These are phyloP conservation scores for Gambusia affinis DNA, from an alignment of 2,113 vertebrate species.

Conservation along the genomic window DNA sequence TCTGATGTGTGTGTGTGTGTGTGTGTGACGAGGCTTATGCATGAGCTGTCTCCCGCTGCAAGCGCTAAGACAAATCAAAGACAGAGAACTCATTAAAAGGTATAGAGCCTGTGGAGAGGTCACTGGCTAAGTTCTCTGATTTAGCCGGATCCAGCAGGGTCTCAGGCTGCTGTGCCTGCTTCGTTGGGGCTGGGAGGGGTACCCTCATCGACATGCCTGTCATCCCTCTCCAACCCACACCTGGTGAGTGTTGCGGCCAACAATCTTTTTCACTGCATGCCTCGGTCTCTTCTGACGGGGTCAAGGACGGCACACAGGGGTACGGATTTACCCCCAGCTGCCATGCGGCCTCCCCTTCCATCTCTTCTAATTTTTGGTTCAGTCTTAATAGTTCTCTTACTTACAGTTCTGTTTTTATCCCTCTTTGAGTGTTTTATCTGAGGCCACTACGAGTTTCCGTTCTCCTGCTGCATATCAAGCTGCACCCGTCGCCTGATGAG, in stretches of 20 bases:
- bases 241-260: conserved; percentile 36
- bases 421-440: conserved; percentile 63
- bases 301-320: conserved; percentile 65
- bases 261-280: conserved; percentile 38
- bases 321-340: conserved; percentile 23
- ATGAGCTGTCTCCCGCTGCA: conserved; percentile 54
- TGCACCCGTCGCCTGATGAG: conserved; percentile 28
- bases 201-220: conserved; percentile 46
- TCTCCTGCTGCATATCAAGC: conserved; percentile 49
- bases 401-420: conserved; percentile 53
- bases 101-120: conserved; percentile 61
- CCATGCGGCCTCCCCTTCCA: not conserved
- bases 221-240: conserved; percentile 50
- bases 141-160: conserved; percentile 49
- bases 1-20: conserved; percentile 22
- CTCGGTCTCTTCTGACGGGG: conserved; percentile 40
- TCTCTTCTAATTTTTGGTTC: conserved; percentile 21
- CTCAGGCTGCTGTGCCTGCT: conserved; percentile 31
- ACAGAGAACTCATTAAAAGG: conserved; percentile 71
- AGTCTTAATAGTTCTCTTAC: conserved; percentile 41
- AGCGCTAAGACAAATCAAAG: conserved; percentile 69
- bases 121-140: conserved; percentile 70
- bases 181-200: not conserved
- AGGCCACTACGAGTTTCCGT: conserved; percentile 58
- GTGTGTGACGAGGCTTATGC: conserved; percentile 27